Evolutionary conservation across 92 coral and sea anemone species (phyloP), one percentile per base, ranked within the genome.

Genomic region (Porites cylindrica): DNA sequence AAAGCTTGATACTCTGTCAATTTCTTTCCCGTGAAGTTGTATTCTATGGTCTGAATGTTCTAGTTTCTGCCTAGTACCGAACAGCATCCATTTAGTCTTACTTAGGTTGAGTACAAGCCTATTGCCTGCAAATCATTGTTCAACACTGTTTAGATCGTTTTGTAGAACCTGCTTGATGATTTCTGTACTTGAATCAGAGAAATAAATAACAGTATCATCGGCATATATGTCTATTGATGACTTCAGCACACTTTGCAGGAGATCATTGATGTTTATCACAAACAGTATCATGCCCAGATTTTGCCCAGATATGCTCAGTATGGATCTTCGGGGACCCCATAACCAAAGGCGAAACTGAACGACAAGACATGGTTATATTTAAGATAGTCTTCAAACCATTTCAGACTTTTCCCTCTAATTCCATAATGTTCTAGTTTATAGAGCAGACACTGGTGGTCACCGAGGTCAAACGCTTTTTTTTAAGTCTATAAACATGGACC

Each of bases 381-480:
- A 18, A 86, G 73, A 60, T 88, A 78, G 62, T 29, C 78, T 79
- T 26, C 24, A 54, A 29, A 38, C 54, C 58, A 38, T 6, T 4
- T 29, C 1, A 24, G 16, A 70, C 19, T 70, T 18, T 70, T 1
- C 20, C 66, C 82, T 62, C 90, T 79, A 14, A 84, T 82, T 2
- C 90, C 90, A 78, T 86, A 81, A 63, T 92, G 92, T 20, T 92
- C 66, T 75, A 75, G 79, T 56, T 52, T 56, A 8, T 75, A 38
- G 23, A 75, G 79, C 4, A 75, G 65, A 38, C 79, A 75, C 0
- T 75, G 65, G 79, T 75, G 79, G 43, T 75, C 79, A 24, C 83
- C 92, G 20, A 91, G 78, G 66, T 88, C 88, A 19, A 88, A 91
- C 4, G 87, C 47, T 90, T 67, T 91, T 91, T 58, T 79, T 91